These are phyloP conservation scores for Zaprionus obscuricornis DNA, from an alignment of 2,888 invertebrate species.

Conservation along the genomic window DNA sequence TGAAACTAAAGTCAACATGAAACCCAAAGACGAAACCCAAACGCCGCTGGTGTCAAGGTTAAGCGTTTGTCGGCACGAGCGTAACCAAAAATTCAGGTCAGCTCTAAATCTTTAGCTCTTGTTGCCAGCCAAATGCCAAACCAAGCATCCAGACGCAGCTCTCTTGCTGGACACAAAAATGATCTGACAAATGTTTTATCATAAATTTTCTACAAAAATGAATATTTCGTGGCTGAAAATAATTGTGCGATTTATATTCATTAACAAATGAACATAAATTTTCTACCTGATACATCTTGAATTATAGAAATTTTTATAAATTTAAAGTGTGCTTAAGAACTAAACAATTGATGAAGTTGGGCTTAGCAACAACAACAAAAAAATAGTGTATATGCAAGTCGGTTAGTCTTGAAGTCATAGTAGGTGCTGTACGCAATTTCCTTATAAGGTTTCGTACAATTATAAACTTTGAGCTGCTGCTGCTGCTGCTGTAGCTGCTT, in stretches of 20 bases:
- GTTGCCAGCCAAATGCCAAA: conserved; percentile 11
- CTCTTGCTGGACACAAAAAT: conserved; percentile 2
- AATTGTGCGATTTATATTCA: conserved; percentile 63
- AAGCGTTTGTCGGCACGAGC: conserved; percentile 69
- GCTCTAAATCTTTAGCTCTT: background rate
- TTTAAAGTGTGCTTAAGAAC: too few species aligned
- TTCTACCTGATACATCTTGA: conserved; percentile 7
- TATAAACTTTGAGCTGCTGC: conserved; percentile 48
- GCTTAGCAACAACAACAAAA: too few species aligned
- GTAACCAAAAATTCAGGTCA: conserved; percentile 66
- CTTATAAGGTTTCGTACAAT: conserved; percentile 36
- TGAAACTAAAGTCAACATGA: background rate
- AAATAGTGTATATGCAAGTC: too few species aligned
- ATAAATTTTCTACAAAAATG: conserved; percentile 58
- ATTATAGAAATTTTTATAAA: too few species aligned
- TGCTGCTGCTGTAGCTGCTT: conserved; percentile 13
- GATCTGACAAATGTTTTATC: conserved; percentile 56
- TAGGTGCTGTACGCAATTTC: too few species aligned
- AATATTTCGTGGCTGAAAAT: conserved; percentile 55
- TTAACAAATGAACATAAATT: conserved; percentile 43
- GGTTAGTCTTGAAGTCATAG: too few species aligned
- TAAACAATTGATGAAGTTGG: too few species aligned
- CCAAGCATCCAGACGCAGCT: background rate
- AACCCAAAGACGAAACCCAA: conserved; percentile 8
- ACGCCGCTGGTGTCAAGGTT: conserved; percentile 68